Evolutionary conservation across 23 tunicate species (phyloP).

Genomic region (Ciona savignyi): DNA sequence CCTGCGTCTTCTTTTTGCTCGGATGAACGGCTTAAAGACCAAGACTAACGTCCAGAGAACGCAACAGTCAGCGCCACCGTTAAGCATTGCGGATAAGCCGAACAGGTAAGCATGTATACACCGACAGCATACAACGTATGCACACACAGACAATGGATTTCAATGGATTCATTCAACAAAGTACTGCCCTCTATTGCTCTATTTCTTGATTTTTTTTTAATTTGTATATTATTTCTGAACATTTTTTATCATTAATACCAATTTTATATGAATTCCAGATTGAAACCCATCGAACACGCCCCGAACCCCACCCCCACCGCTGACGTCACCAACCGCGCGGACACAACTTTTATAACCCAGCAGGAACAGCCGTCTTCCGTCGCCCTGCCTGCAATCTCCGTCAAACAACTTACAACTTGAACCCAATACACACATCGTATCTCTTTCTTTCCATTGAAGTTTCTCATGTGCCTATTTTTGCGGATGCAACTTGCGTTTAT

Average conservation of each 20-base stretch:
- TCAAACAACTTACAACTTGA: background rate
- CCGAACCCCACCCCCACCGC: background rate
- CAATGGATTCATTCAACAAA: too few species aligned
- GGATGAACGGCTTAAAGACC: constrained; percentile 81
- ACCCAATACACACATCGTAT: too few species aligned
- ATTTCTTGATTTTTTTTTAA: background rate
- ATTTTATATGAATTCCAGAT: too few species aligned
- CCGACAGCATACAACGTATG: background rate
- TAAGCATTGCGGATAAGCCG: constrained; percentile 22
- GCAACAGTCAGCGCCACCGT: constrained; percentile 8
- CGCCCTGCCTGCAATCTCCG: constrained; percentile 9
- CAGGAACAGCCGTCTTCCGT: constrained; percentile 1
- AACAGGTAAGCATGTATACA: background rate
- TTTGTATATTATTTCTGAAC: too few species aligned
- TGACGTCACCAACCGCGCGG: background rate
- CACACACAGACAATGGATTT: too few species aligned
- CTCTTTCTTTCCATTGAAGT: too few species aligned
- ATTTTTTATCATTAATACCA: too few species aligned
- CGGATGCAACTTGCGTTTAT: too few species aligned
- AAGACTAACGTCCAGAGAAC: constrained; percentile 15
- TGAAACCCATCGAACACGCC: background rate
- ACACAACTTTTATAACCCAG: constrained; percentile 20
- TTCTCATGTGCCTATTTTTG: too few species aligned
- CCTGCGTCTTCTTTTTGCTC: constrained; percentile 73
- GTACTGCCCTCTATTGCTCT: background rate